Conservation (phyloP, 2,888 invertebrate genomes). For the Rhingia campestris region DNA sequence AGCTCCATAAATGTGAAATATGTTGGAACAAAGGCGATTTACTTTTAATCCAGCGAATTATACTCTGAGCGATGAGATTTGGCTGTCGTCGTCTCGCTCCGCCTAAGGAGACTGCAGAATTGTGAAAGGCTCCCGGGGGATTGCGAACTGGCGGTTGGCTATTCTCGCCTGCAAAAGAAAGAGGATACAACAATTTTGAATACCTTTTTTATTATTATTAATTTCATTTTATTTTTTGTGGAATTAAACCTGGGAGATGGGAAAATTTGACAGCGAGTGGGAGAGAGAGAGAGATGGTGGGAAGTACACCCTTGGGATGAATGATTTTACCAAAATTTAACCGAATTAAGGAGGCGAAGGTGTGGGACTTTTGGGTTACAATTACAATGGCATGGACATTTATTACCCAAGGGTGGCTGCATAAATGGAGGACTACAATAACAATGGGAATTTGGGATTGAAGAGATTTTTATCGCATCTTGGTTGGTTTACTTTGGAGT, state of each 20-base stretch:
- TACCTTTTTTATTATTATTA: neutral
- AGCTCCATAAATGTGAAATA: constrained; percentile 80
- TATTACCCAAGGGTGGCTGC: constrained; percentile 21
- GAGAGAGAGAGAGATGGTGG: neutral
- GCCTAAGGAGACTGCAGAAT: constrained; percentile 80
- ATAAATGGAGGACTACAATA: constrained; percentile 30
- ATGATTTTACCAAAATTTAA: constrained; percentile 19
- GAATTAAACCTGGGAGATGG: too few relatives aligned
- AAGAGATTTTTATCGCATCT: constrained; percentile 38
- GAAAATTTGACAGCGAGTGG: neutral
- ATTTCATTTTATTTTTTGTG: too few relatives aligned
- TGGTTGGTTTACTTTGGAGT: constrained; percentile 44
- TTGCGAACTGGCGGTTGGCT: constrained; percentile 82
- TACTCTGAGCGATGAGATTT: constrained; percentile 80
- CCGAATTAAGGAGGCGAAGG: neutral
- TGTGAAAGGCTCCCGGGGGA: constrained; percentile 83
- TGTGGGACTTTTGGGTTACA: constrained; percentile 35
- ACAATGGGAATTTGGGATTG: constrained; percentile 23
- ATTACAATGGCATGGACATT: constrained; percentile 43
- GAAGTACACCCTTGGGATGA: constrained; percentile 17
- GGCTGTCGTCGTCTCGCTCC: constrained; percentile 71
- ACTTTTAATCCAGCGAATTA: constrained; percentile 82
- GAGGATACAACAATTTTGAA: constrained; percentile 29
- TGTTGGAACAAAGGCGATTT: constrained; percentile 82
- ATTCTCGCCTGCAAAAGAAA: constrained; percentile 79